Evolutionary conservation across 2,888 invertebrate genomes (phyloP).

Genomic region (Gymnoscelis rufifasciata): DNA sequence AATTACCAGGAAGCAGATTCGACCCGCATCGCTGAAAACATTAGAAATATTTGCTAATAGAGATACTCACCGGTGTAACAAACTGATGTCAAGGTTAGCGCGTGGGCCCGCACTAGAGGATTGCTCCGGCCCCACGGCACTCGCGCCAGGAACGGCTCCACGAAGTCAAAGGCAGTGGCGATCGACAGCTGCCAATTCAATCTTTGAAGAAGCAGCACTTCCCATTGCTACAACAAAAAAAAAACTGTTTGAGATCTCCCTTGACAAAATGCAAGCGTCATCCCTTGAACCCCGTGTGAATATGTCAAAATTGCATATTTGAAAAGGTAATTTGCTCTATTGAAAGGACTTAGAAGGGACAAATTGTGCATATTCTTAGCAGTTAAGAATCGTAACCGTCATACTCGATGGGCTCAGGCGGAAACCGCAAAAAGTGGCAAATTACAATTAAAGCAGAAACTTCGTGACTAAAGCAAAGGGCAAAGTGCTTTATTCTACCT

Average conservation of each 20-base stretch:
- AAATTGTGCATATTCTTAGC: conserved; percentile 49
- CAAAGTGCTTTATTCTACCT: neutral
- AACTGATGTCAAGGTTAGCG: conserved; percentile 86
- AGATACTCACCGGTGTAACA: conserved; percentile 86
- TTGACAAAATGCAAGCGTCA: conserved; percentile 32
- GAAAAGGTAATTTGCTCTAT: conserved; percentile 35
- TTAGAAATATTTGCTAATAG: conserved; percentile 20
- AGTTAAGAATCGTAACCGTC: conserved; percentile 70
- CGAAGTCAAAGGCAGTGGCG: conserved; percentile 89
- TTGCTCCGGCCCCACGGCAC: conserved; percentile 80
- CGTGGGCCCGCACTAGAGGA: conserved; percentile 83
- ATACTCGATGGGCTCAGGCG: conserved; percentile 65
- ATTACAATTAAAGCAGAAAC: conserved; percentile 56
- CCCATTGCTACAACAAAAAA: conserved; percentile 84
- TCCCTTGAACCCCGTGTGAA: conserved; percentile 53
- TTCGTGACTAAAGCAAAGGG: conserved; percentile 23
- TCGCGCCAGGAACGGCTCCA: conserved; percentile 87
- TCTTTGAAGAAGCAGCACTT: conserved; percentile 85
- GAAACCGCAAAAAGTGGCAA: conserved; percentile 77
- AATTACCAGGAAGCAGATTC: conserved; percentile 48
- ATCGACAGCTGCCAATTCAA: conserved; percentile 89
- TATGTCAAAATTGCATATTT: conserved; percentile 36
- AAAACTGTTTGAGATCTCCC: conserved; percentile 27
- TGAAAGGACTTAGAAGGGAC: conserved; percentile 44
- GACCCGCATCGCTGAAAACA: conserved; percentile 50